Conservation (phyloP, 2,888 invertebrate genomes). For the Nomada hirtipes region DNA sequence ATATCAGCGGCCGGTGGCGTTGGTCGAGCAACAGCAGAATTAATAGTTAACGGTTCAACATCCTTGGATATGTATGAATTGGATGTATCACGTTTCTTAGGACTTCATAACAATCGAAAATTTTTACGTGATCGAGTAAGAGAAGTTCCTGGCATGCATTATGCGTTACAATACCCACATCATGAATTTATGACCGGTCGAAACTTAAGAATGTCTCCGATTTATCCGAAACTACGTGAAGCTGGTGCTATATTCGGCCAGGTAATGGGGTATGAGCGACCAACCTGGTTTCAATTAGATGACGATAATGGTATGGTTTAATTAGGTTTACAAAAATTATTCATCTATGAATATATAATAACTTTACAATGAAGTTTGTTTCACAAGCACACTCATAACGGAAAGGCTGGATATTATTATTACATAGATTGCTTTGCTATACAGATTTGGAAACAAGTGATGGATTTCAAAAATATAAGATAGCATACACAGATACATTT, state of each 20-base stretch:
- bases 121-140: constrained; percentile 95
- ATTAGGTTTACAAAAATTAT: neutral
- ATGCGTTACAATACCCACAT: constrained; percentile 93
- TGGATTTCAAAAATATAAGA: constrained; percentile 83
- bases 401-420: constrained; percentile 44
- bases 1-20: constrained; percentile 97
- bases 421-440: constrained; percentile 47
- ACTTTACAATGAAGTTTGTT: neutral
- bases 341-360: neutral
- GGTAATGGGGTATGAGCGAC: constrained; percentile 98
- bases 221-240: constrained; percentile 95
- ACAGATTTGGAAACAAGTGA: constrained; percentile 65
- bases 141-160: constrained; percentile 96
- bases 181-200: constrained; percentile 94
- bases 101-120: constrained; percentile 97
- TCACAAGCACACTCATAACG: neutral
- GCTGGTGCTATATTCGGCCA: constrained; percentile 98
- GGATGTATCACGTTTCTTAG: constrained; percentile 95
- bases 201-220: constrained; percentile 96
- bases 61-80: constrained; percentile 94
- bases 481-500: constrained; percentile 93
- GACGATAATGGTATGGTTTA: constrained; percentile 83
- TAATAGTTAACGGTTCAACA: constrained; percentile 93
- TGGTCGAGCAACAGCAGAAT: constrained; percentile 95
- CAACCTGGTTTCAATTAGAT: constrained; percentile 93